Evolutionary conservation across 2,797 vertebrate genomes (phyloP), one percentile per base, ranked within the genome.

Genomic region (Pristis pectinata): DNA sequence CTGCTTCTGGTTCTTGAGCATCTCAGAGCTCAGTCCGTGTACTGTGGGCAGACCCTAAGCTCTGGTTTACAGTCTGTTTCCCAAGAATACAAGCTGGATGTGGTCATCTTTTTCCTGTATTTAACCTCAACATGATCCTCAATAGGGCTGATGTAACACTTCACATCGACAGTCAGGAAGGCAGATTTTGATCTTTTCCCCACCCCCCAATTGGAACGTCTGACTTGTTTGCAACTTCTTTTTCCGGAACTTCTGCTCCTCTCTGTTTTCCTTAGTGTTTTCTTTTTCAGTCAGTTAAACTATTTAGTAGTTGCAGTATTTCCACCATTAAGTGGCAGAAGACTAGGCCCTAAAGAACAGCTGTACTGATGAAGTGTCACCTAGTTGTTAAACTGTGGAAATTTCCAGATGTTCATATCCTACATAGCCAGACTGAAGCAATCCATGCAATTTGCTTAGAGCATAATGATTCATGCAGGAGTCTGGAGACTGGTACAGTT

Each of bases 331-430:
- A 93, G 37, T 74, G 27, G 67, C 67, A 53, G 67, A 74, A 94
- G 44, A 76, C 70, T 67, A 72, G 13, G 22, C 87, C 61, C 59
- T 41, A 22, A 67, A 67, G 87, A 91, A 67, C 70, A 53, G 41
- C 44, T 74, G 70, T 53, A 53, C 24, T 94, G 41, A 94, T 94
- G 92, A 76, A 94, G 70, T 94, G 92, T 74, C 92, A 53, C 67
- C 41, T 9, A 19, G 67, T 30, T 76, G 94, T 74, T 74, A 76
- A 27, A 24, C 70, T 74, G 92, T 94, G 27, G 70, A 94, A 76
- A 53, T 74, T 94, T 94, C 67, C 92, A 74, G 61, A 70, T 93
- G 92, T 53, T 53, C 44, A 49, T 56, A 67, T 19, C 70, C 67
- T 76, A 1, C 94, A 44, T n/a, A 2, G 70, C 70, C 67, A 72